Evolutionary conservation across 2,888 invertebrate species (phyloP), one percentile per base, ranked within the genome.

Genomic region (Deilephila elpenor): DNA sequence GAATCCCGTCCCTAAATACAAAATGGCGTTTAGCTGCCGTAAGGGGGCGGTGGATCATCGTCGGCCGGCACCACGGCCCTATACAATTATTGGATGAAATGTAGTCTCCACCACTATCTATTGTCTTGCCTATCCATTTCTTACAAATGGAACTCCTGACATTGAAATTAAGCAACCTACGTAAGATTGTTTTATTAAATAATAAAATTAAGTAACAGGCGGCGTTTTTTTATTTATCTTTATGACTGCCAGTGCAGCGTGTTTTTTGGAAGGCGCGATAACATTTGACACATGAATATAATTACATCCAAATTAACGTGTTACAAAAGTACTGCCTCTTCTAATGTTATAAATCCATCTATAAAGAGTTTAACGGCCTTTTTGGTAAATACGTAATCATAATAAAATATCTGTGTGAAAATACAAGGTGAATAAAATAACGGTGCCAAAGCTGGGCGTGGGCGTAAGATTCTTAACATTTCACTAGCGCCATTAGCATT

Each of bases 401-500:
- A 82, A 82, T 78, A 78, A 82, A 82, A 78, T 74, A 80, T 80
- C 83, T 85, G 85, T 83, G 84, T 86, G 84, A 87, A 88, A 86
- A 86, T 85, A 84, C 81, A 86, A 85, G 84, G 87, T 87, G 85
- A 88, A 88, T 87, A 88, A 88, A 86, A 79, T 92, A 92, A 92
- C 92, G 91, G 92, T 86, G 79, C 85, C 79, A 80, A 82, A 80
- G 77, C 78, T 79, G 76, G 82, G 86, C 82, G 92, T 93, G 89
- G 93, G 93, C 86, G 90, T 88, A 84, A 88, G 88, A 91, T 92
- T 93, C 90, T 90, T 90, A 90, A 89, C 91, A 92, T 92, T 92
- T 92, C 90, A 91, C 90, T 91, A 89, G 86, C 79, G 82, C 88
- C 86, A 93, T 94, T 93, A 92, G 90, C 93, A 94, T 94, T 93